These are phyloP conservation scores for Oreocharis arfaki DNA, from an alignment of 2,113 vertebrate species.

Conservation along the genomic window DNA sequence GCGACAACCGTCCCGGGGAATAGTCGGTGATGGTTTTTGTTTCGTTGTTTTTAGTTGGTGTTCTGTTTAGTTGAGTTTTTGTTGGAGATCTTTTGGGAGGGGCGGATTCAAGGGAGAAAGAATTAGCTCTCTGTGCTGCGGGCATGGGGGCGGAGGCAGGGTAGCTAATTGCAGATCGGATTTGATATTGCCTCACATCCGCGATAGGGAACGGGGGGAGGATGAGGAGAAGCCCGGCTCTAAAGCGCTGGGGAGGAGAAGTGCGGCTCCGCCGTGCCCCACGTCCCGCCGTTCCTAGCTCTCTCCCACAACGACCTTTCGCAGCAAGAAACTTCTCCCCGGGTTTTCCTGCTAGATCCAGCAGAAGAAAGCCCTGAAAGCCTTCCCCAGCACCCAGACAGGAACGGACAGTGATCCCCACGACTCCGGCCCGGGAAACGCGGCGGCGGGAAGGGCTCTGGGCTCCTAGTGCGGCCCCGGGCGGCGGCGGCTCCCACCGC, in stretches of 20 bases:
- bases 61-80: background rate
- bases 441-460: no score
- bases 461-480: background rate
- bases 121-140: background rate
- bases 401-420: background rate
- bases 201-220: background rate
- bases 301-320: background rate
- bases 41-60: background rate
- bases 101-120: background rate
- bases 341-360: background rate
- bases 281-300: background rate
- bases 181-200: background rate
- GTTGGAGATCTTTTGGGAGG: background rate
- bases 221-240: background rate
- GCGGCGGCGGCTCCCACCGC: background rate
- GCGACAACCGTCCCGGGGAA: background rate
- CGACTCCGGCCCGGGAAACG: background rate
- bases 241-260: background rate
- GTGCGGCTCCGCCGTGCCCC: background rate
- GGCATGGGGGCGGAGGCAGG: background rate
- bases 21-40: background rate
- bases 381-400: background rate
- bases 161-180: background rate
- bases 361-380: background rate
- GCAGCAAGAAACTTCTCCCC: background rate